These are phyloP conservation scores for Champsocephalus gunnari DNA, from an alignment of 2,797 vertebrate genomes.

Conservation along the genomic window DNA sequence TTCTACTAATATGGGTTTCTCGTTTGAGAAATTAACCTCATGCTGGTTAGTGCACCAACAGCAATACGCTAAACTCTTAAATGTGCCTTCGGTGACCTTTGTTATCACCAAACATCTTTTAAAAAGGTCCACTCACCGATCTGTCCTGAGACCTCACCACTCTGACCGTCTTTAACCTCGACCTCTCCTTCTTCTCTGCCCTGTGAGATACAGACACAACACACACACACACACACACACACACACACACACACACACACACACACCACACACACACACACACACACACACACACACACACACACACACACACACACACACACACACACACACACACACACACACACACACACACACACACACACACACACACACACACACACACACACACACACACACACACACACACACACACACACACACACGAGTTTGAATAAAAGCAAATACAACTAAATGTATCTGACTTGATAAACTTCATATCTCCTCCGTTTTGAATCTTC, in stretches of 20 bases:
- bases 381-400: not conserved
- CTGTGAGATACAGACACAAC: constrained; percentile 70
- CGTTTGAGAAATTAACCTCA: not conserved
- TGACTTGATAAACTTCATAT: not conserved
- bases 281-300: not conserved
- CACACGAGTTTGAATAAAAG: not conserved
- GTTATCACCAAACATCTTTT: not conserved
- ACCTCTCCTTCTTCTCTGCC: constrained; percentile 96
- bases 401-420: not conserved
- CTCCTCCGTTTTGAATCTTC: not conserved
- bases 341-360: not conserved
- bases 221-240: not conserved
- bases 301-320: not conserved
- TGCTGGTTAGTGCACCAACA: not conserved
- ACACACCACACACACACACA: not conserved
- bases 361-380: not conserved
- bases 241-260: not conserved
- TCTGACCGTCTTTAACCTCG: constrained; percentile 94
- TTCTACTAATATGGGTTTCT: not conserved
- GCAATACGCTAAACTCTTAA: not conserved
- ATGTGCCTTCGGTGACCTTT: not conserved
- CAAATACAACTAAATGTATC: not conserved
- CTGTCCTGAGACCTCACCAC: constrained; percentile 93
- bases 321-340: not conserved
- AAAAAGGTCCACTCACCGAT: constrained; percentile 87